Conservation (phyloP, 2,888 invertebrate genomes). For the Plebejus melissa region DNA sequence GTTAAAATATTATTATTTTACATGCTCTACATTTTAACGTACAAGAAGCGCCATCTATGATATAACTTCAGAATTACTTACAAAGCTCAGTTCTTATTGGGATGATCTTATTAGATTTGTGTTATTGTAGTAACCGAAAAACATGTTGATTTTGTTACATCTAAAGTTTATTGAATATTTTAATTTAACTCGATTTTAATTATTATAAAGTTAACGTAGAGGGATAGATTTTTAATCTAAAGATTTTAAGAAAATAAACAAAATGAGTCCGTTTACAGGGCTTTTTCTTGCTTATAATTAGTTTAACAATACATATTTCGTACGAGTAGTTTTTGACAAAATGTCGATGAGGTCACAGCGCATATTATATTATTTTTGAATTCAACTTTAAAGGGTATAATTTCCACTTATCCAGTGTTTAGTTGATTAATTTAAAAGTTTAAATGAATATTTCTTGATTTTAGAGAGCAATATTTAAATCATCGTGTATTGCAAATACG, state of each 20-base stretch:
- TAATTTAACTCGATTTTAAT: background rate
- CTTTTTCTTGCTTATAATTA: background rate
- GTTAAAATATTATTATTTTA: background rate
- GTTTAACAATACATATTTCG: background rate
- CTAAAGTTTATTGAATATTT: background rate
- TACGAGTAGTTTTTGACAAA: background rate
- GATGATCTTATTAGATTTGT: background rate
- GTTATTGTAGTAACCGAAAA: background rate
- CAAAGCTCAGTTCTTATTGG: background rate
- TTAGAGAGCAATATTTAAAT: constrained; percentile 14
- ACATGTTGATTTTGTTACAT: background rate
- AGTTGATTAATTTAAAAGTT: constrained; percentile 19
- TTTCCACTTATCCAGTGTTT: background rate
- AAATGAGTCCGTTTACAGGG: background rate
- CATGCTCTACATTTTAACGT: background rate
- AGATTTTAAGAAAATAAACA: background rate
- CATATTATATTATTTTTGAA: background rate
- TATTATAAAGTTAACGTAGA: background rate
- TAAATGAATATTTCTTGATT: constrained; percentile 13
- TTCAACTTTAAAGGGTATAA: background rate
- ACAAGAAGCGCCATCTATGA: background rate
- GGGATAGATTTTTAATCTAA: background rate
- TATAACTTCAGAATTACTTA: background rate
- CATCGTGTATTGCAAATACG: constrained; percentile 43
- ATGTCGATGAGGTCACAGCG: background rate